phyloP scores from a whole-genome alignment of 2,888 invertebrate genomes.

The Chloromyia formosa region DNA sequence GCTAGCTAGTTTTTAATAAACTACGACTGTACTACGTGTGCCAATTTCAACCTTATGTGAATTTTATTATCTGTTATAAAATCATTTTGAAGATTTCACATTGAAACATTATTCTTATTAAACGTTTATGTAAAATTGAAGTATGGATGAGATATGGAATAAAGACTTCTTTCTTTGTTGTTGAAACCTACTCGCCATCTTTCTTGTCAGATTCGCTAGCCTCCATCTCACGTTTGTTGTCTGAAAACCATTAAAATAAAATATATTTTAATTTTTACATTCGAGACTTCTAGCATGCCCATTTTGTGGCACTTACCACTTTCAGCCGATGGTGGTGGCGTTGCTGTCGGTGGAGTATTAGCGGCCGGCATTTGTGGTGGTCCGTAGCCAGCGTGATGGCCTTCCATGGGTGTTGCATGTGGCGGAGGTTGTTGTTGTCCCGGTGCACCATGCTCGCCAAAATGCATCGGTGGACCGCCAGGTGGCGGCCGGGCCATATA shows the following conservation, averaged over 20 bases:
- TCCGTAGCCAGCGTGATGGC: slow-evolving; percentile 53
- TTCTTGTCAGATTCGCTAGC: slow-evolving; percentile 59
- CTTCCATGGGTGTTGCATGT: slow-evolving; percentile 51
- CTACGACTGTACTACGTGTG: too few species aligned
- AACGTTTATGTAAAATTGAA: too few species aligned
- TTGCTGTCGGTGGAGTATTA: slow-evolving; percentile 45
- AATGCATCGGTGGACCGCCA: slow-evolving; percentile 53
- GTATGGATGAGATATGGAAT: too few species aligned
- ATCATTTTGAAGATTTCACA: too few species aligned
- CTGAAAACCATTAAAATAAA: slow-evolving; percentile 44
- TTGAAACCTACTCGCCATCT: slow-evolving; percentile 59
- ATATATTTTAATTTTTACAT: too few species aligned
- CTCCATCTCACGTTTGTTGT: slow-evolving; percentile 52
- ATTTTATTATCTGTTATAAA: too few species aligned
- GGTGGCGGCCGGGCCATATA: slow-evolving; percentile 59
- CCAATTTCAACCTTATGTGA: too few species aligned
- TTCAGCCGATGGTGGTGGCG: slow-evolving; percentile 44
- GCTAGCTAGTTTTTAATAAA: too few species aligned
- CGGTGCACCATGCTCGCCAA: slow-evolving; percentile 53
- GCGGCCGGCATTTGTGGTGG: slow-evolving; percentile 47
- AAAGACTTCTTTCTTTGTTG: too few species aligned
- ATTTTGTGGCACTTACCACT: background rate
- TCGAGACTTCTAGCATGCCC: slow-evolving; percentile 47
- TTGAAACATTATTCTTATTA: too few species aligned
- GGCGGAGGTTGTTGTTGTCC: slow-evolving; percentile 52